Base-by-base conservation (phyloP, 2,888 invertebrate species). In the Entomobrya proxima region DNA sequence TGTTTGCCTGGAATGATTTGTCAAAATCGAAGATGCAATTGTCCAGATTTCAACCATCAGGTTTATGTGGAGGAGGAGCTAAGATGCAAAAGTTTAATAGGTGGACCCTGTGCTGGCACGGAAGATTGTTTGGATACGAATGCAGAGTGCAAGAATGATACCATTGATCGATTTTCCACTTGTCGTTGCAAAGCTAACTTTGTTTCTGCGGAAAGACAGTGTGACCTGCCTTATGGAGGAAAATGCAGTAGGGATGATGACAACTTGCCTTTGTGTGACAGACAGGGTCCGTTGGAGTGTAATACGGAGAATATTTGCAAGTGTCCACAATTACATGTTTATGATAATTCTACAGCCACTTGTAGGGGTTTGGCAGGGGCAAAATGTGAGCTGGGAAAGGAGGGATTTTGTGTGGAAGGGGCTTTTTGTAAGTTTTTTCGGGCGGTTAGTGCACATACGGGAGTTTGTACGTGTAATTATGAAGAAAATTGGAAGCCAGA, bases 361-460 rank as follows among this genome's bases (percentile, higher is more conserved):
- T 75, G 75, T 21, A 52, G 21, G 47, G 75, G 75, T 2, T 15
- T 75, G 5, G 75, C 47, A n/a, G 75, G 75, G 9, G 52, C 75
- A 11, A 75, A 55, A 21, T 75, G 75, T 35, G 21, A 13, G 1
- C 1, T 55, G 21, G 35, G 2, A 2, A 15, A 47, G 1, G 30
- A 27, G 3, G 35, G 18, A 9, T 75, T 55, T n/a, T 75, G 75
- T 30, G 32, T 35, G 75, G 55, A 37, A 18, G 75, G 75, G 11
- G 52, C 55, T 13, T 4, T 30, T 18, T 75, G 75, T n/a, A 2
- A 55, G 35, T 21, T 1, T 27, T 55, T 75, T 27, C 35, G 75
- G 11, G 32, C 32, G 2, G 11, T 7, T 2, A 32, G 27, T 6
- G 13, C 3, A n/a, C 27, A 55, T n/a, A 21, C 6, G 3, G 55